Base-by-base conservation (phyloP, 1,140 invertebrate genomes). In the Phocides pigmalion region DNA sequence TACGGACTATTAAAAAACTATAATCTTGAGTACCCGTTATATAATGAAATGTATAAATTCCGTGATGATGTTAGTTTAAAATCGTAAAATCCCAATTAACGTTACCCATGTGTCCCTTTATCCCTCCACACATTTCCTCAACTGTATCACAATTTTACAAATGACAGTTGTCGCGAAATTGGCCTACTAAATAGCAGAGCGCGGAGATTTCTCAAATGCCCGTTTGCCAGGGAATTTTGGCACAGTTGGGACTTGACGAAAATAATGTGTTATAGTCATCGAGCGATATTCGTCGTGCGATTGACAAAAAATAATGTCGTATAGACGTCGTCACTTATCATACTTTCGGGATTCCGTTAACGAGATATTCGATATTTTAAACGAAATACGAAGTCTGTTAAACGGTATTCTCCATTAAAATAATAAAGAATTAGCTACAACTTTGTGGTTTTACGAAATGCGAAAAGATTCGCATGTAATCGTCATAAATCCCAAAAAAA, bases 211-310 rank as follows among this genome's bases (percentile, higher is more conserved):
- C 32, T 20, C 35, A 54, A 54, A 54, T 14, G 50, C 17, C 50
- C 35, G 35, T 54, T 41, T 22, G 50, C 50, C 50, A 54, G 50
- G 5, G 35, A 54, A 19, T 39, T 12, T 54, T 54, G 51, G 51
- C 51, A 54, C 51, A 2, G 6, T 11, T 9, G 4, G 12, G 51
- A 39, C 47, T 15, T 16, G 12, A 14, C 51, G 6, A 54, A 54
- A 54, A 54, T 54, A 54, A 54, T 54, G 32, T 28, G 51, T 54
- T 54, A 37, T 54, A 41, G 17, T 54, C 51, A 54, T 41, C 35
- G 16, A 22, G 22, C 25, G 35, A 15, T 37, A 54, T 41, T 20
- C 19, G 9, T 41, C 12, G 35, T 39, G 17, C 5, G 35, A 54
- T 54, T 54, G 35, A 54, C 51, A 54, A 54, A 54, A 54, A 54